Conservation (phyloP, 2,888 invertebrate genomes). For the Didymodactylos carnosus region DNA sequence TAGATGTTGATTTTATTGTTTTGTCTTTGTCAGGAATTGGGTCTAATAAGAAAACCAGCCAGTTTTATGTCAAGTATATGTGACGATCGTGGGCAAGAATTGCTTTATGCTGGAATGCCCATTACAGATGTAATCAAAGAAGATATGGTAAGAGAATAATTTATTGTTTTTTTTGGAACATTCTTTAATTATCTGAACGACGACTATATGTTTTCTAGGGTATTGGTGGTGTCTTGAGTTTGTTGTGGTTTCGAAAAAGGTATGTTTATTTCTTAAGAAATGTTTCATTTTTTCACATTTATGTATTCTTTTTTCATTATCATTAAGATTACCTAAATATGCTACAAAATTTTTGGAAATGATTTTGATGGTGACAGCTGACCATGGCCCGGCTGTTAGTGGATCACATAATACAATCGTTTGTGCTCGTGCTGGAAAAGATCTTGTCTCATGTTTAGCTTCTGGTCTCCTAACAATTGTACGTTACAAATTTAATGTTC, state of each 20-base stretch:
- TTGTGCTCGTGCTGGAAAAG: constrained; percentile 86
- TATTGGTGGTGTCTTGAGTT: constrained; percentile 83
- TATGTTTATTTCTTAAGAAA: neutral
- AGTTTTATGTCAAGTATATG: constrained; percentile 98
- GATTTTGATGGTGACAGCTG: constrained; percentile 82
- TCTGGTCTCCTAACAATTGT: constrained; percentile 89
- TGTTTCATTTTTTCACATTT: neutral
- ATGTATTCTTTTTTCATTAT: neutral
- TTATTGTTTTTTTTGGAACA: too few relatives aligned
- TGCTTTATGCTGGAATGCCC: constrained; percentile 80
- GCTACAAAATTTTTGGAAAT: constrained; percentile 94
- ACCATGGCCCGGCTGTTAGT: constrained; percentile 93
- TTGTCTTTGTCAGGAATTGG: constrained; percentile 51
- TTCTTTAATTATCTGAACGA: too few relatives aligned
- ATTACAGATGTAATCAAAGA: constrained; percentile 63
- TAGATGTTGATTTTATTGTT: constrained; percentile 10
- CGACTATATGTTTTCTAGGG: too few relatives aligned
- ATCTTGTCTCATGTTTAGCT: constrained; percentile 79
- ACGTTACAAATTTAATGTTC: constrained; percentile 34
- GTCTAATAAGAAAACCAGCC: constrained; percentile 89
- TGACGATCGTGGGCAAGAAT: constrained; percentile 89
- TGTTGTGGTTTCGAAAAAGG: constrained; percentile 85
- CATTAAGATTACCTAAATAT: constrained; percentile 70
- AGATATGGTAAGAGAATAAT: too few relatives aligned
- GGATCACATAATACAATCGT: constrained; percentile 97